A percentile compares a stretch with the other conserved stretches of the same genome.
Conservation (phyloP, 2,797 vertebrate species). For the Rhyacichthys aspro region DNA sequence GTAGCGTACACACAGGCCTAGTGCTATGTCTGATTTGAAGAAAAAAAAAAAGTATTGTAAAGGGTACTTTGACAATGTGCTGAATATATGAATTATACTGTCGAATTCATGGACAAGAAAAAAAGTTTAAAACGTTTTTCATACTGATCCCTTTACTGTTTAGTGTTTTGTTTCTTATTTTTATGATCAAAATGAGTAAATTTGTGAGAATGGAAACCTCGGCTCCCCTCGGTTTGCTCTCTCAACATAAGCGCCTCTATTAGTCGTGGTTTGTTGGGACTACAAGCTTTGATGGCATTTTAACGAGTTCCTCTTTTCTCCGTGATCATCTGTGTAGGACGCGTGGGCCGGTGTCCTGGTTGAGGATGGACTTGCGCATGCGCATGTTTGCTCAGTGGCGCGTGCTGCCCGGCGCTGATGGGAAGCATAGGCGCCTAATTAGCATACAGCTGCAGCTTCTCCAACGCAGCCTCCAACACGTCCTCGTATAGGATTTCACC, state of each 20-base stretch:
- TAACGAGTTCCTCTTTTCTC: conserved; percentile 79
- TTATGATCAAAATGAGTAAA: no score
- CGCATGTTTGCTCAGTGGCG: conserved; percentile 90
- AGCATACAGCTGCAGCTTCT: conserved; percentile 92
- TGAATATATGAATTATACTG: no score
- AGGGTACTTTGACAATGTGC: no score
- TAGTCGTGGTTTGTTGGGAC: conserved; percentile 60
- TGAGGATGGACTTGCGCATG: conserved; percentile 60
- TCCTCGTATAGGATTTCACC: conserved; percentile 26
- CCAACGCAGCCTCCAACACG: conserved; percentile 38
- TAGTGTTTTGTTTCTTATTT: no score
- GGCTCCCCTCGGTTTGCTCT: neutral
- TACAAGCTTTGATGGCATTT: conserved; percentile 81
- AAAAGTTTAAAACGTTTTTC: no score
- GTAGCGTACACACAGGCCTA: conserved; percentile 11
- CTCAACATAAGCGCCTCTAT: conserved; percentile 26
- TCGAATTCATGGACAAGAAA: neutral
- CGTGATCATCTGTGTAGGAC: conserved; percentile 56
- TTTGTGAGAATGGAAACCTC: no score
- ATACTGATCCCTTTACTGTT: no score
- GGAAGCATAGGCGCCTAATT: conserved; percentile 84
- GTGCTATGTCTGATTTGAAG: conserved; percentile 18
- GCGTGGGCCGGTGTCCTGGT: conserved; percentile 56
- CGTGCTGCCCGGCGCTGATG: conserved; percentile 82
- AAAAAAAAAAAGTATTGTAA: no score